Evolutionary conservation across 1,140 invertebrate species (phyloP).

Genomic region (Drosophila tropicalis): DNA sequence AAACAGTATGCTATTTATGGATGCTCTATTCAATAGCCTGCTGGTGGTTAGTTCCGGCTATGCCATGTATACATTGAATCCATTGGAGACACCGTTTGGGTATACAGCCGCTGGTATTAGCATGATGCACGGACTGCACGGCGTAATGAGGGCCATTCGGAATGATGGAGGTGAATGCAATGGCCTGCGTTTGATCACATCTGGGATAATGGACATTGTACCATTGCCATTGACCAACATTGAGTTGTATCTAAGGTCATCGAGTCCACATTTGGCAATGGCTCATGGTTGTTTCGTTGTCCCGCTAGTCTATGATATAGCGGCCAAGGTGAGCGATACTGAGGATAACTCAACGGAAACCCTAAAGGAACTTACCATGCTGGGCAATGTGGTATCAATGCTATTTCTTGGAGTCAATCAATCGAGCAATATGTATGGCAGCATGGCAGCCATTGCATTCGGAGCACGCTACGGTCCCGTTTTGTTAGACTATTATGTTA

Average conservation of each 20-base stretch:
- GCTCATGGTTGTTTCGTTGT: constrained; percentile 70
- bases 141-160: constrained; percentile 53
- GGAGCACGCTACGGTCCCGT: constrained; percentile 58
- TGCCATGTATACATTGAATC: constrained; percentile 64
- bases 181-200: constrained; percentile 42
- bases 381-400: constrained; percentile 73
- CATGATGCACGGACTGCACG: constrained; percentile 58
- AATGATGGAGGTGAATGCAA: constrained; percentile 59
- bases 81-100: constrained; percentile 59
- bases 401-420: constrained; percentile 73
- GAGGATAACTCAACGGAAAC: constrained; percentile 59
- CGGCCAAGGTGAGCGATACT: constrained; percentile 49
- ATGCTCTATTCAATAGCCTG: constrained; percentile 69
- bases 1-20: constrained; percentile 56
- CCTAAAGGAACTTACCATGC: constrained; percentile 68
- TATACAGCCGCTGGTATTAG: constrained; percentile 55
- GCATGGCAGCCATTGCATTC: constrained; percentile 65
- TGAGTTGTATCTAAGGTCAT: constrained; percentile 65
- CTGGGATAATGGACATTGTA: constrained; percentile 67
- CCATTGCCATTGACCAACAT: constrained; percentile 70
- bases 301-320: constrained; percentile 62
- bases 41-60: constrained; percentile 73
- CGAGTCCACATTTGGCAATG: constrained; percentile 49
- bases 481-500: constrained; percentile 60
- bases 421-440: constrained; percentile 55